phyloP scores from a whole-genome alignment of 2,113 vertebrate genomes.

The Cyanocitta stelleri region DNA sequence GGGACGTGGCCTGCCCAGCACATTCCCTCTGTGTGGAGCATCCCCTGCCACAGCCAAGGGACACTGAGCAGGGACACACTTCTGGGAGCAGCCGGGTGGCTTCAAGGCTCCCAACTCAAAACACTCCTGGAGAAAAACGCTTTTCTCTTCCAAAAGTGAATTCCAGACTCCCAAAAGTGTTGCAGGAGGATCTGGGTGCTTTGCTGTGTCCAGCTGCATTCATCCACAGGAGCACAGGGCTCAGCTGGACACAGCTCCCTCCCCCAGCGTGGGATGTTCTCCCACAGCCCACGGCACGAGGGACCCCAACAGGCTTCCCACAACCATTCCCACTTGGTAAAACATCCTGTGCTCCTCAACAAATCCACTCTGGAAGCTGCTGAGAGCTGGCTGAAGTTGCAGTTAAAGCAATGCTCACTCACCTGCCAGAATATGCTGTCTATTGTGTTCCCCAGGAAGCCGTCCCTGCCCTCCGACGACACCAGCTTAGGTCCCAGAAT shows the following conservation, averaged over 20 bases:
- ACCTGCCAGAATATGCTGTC: slow-evolving; percentile 99
- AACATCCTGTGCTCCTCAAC: not conserved
- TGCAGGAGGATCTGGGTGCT: rapidly evolving
- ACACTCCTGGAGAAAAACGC: not conserved
- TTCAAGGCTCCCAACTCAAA: not conserved
- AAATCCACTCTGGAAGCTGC: not conserved
- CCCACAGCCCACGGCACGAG: rapidly evolving
- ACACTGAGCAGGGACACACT: rapidly evolving
- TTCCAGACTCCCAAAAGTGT: not conserved
- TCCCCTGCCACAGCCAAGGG: not conserved
- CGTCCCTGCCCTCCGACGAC: slow-evolving; percentile 91
- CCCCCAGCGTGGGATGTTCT: rapidly evolving
- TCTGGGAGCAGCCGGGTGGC: rapidly evolving
- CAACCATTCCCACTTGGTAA: not conserved
- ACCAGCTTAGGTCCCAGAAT: slow-evolving; percentile 95
- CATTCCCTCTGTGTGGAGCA: not conserved
- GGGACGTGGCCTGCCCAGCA: not conserved
- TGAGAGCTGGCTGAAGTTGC: not conserved
- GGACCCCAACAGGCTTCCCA: not conserved
- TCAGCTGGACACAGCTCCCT: not conserved
- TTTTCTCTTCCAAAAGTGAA: not conserved
- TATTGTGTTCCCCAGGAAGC: slow-evolving; percentile 94
- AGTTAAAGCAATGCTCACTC: not conserved
- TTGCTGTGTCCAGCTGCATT: not conserved
- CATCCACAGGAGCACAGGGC: not conserved